phyloP scores from a whole-genome alignment of 1,140 invertebrate species.

The Drosophila teissieri region DNA sequence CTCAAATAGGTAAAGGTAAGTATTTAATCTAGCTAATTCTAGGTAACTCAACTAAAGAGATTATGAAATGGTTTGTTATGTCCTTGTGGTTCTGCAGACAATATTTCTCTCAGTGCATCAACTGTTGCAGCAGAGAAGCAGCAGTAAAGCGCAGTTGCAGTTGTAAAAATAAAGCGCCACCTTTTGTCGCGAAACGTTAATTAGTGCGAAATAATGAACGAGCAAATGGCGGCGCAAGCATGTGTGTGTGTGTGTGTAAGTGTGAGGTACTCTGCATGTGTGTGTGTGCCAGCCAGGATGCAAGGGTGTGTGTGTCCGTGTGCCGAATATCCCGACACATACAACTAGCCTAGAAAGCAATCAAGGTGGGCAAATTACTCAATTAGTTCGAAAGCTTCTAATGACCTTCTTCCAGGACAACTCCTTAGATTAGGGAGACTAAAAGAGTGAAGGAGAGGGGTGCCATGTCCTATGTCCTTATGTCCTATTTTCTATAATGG shows the following conservation, averaged over 20 bases:
- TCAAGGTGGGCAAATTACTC: constrained; percentile 58
- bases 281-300: no score
- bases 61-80: no score
- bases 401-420: constrained; percentile 25
- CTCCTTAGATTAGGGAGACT: constrained; percentile 14
- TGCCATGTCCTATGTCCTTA: no score
- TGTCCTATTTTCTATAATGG: background rate
- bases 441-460: background rate
- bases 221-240: constrained; percentile 15
- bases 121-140: constrained; percentile 15
- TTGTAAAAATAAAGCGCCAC: constrained; percentile 53
- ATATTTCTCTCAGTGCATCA: background rate
- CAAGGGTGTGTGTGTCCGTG: background rate
- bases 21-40: no score
- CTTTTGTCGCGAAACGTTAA: constrained; percentile 77
- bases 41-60: no score
- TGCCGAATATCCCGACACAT: constrained; percentile 12
- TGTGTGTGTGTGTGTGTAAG: background rate
- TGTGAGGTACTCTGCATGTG: background rate
- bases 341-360: constrained; percentile 38
- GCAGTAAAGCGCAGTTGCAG: constrained; percentile 24
- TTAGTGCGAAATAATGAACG: constrained; percentile 79
- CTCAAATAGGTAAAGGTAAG: no score
- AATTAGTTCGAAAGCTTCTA: constrained; percentile 58
- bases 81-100: no score